Base-by-base conservation (phyloP, 2,797 vertebrate species). In the Myotis planiceps region DNA sequence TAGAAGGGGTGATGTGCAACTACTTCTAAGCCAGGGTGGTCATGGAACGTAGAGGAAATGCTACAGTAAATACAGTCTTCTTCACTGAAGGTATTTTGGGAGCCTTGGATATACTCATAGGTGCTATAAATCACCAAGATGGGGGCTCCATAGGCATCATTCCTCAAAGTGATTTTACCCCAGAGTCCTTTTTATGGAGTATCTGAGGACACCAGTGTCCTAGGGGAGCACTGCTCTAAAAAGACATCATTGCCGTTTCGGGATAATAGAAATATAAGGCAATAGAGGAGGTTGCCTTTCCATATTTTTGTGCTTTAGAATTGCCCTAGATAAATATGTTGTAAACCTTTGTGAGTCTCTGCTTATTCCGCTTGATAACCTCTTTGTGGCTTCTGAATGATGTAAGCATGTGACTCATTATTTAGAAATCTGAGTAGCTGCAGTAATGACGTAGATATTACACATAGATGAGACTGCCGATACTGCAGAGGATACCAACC, bases 391-490 rank as follows among this genome's bases (percentile, higher is more conserved):
- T 94, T 76, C 76, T 96, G 53, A 97, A 90, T 97, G 94, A 94
- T 96, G 65, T 75, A 86, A 55, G 55, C 39, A 92, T 88, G 92
- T 85, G 80, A 96, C 94, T 90, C 92, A 94, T 96, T 95, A 83
- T 90, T 95, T 94, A 97, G 79, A 76, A 85, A 94, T 80, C 76
- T 37, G 45, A 90, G 82, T 68, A 82, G 23, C 78, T 55, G 27
- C 75, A 90, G 23, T 92, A 92, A 92, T 88, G 69, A 92, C 66
- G 72, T 74, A 79, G 45, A 53, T 60, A 66, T 10, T 32, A 71
- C 55, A 42, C 58, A 80, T 82, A 82, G 86, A 42, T 27, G 13
- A 92, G 76, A 87, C 66, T 72, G 51, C 32, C 32, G 21, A 15
- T 51, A 12, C 63, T 49, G 12, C 53, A 55, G 23, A 84, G 15